phyloP scores from a whole-genome alignment of 2,797 vertebrate species.

The Lepilemur ruficaudatus region DNA sequence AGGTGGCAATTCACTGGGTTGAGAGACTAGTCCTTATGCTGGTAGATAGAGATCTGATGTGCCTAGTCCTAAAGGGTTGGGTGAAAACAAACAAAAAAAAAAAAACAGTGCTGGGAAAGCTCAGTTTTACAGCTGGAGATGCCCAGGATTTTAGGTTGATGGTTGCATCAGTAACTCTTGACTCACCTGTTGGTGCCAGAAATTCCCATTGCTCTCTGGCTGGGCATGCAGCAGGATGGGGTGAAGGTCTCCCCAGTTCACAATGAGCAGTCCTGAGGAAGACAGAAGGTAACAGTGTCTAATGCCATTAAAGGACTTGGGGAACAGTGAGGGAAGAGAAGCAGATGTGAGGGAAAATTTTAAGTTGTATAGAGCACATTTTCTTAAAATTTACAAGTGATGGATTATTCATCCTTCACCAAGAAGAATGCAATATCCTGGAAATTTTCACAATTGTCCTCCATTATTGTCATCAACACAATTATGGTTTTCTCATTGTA shows the following conservation, averaged over 20 bases:
- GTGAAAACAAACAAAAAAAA: background rate
- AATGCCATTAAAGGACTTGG: background rate
- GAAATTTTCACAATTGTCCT: constrained; percentile 33
- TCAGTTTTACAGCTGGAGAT: background rate
- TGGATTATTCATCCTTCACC: constrained; percentile 30
- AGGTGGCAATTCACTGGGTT: background rate
- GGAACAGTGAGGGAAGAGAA: background rate
- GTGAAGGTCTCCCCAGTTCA: background rate
- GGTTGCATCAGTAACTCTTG: background rate
- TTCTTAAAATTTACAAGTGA: constrained; percentile 25
- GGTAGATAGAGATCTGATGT: background rate
- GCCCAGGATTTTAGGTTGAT: background rate
- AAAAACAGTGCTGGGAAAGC: background rate
- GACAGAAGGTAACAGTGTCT: background rate
- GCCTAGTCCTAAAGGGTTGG: background rate
- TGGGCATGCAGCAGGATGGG: background rate
- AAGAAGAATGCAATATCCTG: background rate
- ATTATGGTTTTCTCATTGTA: constrained; percentile 35
- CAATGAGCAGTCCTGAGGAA: background rate
- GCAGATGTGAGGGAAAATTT: background rate
- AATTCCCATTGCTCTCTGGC: background rate
- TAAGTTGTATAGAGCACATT: background rate
- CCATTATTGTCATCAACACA: constrained; percentile 45
- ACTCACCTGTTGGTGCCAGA: background rate
- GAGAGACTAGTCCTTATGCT: background rate